Percentiles rank a stretch among this genome's conserved stretches.
Conservation (phyloP, 1,140 invertebrate species). For the Manduca sexta region DNA sequence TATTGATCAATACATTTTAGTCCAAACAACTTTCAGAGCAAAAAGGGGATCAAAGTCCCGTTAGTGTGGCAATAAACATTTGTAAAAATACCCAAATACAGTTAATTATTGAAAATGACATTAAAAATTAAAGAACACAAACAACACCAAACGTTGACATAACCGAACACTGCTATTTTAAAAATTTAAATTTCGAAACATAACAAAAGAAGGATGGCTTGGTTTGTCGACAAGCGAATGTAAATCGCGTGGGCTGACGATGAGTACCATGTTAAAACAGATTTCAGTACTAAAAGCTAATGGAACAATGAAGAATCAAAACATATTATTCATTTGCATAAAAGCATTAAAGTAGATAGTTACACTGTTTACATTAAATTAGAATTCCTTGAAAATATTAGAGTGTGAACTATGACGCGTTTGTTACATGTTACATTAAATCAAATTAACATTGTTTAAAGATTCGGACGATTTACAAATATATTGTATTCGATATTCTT, state of each 20-base stretch:
- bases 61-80: no score
- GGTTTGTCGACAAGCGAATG: slow-evolving; percentile 6
- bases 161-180: neutral
- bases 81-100: no score
- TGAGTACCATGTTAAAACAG: slow-evolving; percentile 12
- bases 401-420: slow-evolving; percentile 4
- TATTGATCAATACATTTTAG: no score
- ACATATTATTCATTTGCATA: slow-evolving; percentile 18
- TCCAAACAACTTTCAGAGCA: no score
- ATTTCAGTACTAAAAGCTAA: slow-evolving; percentile 21
- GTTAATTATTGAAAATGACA: no score
- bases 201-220: slow-evolving; percentile 2
- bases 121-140: no score
- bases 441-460: slow-evolving; percentile 7
- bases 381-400: slow-evolving; percentile 5
- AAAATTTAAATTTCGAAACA: slow-evolving; percentile 3
- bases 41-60: no score
- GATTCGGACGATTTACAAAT: no score
- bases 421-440: slow-evolving; percentile 2
- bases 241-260: slow-evolving; percentile 13
- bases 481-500: no score
- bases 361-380: slow-evolving; percentile 11
- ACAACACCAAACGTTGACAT: no score
- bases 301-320: slow-evolving; percentile 18
- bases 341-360: slow-evolving; percentile 13